Percentiles rank a stretch among this genome's conserved stretches.
Conservation (phyloP, 2,113 vertebrate genomes). For the Empidonax alnorum region DNA sequence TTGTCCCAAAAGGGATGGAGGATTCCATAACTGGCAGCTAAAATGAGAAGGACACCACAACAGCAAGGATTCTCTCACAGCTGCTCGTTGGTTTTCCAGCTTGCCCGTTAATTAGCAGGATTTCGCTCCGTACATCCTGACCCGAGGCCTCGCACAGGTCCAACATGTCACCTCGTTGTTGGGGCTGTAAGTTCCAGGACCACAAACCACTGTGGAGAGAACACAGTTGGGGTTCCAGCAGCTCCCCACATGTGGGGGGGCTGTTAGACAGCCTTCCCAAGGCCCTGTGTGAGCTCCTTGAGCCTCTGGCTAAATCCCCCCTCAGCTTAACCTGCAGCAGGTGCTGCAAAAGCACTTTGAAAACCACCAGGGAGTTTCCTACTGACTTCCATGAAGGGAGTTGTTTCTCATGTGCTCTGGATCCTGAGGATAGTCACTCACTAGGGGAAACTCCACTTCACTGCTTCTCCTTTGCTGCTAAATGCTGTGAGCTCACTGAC, state of each 20-base stretch:
- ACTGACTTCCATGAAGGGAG: neutral
- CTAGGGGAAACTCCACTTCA: neutral
- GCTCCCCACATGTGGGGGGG: rapidly evolving
- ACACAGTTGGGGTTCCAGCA: neutral
- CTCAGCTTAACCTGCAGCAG: rapidly evolving
- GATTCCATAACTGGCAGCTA: neutral
- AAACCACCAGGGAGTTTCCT: neutral
- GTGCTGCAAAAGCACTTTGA: neutral
- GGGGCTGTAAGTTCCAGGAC: slow-evolving; percentile 76
- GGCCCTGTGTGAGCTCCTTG: rapidly evolving
- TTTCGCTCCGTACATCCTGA: slow-evolving; percentile 66
- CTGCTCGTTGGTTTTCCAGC: neutral
- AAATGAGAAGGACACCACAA: neutral
- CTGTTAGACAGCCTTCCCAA: neutral
- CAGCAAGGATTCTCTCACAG: neutral
- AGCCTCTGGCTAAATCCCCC: neutral
- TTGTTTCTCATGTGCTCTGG: neutral
- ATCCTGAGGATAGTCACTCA: neutral
- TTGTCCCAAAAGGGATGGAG: rapidly evolving
- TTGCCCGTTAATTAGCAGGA: slow-evolving; percentile 52
- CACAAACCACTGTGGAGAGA: slow-evolving; percentile 75
- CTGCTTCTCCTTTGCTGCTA: neutral
- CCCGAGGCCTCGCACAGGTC: slow-evolving; percentile 27
- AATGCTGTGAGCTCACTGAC: neutral
- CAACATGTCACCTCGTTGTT: slow-evolving; percentile 62